Conservation (phyloP, 2,113 vertebrate genomes). For the Amphiprion percula region DNA sequence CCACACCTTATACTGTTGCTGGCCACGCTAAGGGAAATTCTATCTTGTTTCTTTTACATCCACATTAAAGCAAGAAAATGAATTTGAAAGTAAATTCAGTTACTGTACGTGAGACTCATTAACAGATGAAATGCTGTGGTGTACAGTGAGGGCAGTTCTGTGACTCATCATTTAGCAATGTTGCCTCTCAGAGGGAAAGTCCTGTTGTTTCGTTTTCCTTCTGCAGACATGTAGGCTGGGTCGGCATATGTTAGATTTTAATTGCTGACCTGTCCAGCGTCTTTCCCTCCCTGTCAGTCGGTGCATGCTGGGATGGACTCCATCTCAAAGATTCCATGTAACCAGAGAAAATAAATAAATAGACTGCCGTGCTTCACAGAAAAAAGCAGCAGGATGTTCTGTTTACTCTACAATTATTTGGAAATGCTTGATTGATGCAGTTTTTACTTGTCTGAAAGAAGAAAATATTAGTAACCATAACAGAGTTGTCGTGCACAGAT, state of each 20-base stretch:
- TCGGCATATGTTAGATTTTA: not conserved
- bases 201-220: not conserved
- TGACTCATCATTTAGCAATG: conserved; percentile 43
- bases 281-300: conserved; percentile 2
- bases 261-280: conserved; percentile 1
- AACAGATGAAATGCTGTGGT: not conserved
- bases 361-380: too few species aligned
- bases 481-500: not conserved
- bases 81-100: too few species aligned
- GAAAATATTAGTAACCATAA: not conserved
- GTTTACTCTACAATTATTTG: too few species aligned
- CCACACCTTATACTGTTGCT: too few species aligned
- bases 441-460: not conserved
- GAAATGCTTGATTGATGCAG: too few species aligned
- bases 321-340: not conserved
- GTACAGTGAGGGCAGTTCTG: not conserved
- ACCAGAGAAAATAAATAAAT: not conserved
- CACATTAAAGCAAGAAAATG: not conserved
- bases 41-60: not conserved
- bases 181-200: not conserved
- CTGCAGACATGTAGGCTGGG: not conserved
- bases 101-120: too few species aligned
- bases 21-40: too few species aligned
- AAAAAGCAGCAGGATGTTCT: too few species aligned
- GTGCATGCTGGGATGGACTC: not conserved